These are phyloP conservation scores for Callipepla californica DNA, from an alignment of 2,113 vertebrate genomes.

Conservation along the genomic window DNA sequence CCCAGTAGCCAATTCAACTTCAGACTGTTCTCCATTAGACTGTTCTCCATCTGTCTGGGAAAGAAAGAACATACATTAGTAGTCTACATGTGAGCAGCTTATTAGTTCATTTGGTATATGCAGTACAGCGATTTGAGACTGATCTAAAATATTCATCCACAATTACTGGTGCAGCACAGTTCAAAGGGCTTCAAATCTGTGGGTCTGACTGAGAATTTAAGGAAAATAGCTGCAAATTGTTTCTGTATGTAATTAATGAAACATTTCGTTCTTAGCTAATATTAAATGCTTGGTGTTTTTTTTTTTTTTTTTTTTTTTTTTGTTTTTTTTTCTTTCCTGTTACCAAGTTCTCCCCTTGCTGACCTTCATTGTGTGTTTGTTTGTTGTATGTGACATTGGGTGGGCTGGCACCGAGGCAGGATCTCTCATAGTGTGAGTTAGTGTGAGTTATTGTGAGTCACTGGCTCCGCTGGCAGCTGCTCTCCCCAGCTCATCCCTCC, in stretches of 20 bases:
- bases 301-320: not conserved
- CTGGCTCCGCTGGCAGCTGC: conserved; percentile 47
- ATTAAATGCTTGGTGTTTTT: conserved; percentile 36
- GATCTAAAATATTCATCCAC: conserved; percentile 82
- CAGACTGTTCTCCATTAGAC: not conserved
- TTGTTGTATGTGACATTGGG: conserved; percentile 43
- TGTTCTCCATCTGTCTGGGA: conserved; percentile 65
- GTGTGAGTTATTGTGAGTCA: conserved; percentile 57
- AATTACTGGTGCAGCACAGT: conserved; percentile 82
- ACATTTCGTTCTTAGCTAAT: conserved; percentile 69
- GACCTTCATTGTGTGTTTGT: conserved; percentile 37
- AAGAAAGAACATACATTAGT: conserved; percentile 77
- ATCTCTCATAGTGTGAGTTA: not conserved
- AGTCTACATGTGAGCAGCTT: conserved; percentile 79
- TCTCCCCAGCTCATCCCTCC: conserved; percentile 42
- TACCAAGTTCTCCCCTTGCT: not conserved
- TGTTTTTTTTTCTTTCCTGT: not conserved
- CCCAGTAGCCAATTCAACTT: conserved; percentile 31
- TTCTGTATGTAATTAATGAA: conserved; percentile 73
- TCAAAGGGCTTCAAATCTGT: conserved; percentile 80
- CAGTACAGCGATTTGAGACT: conserved; percentile 75
- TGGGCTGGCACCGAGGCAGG: conserved; percentile 46
- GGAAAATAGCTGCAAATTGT: conserved; percentile 74
- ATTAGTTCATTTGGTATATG: conserved; percentile 80
- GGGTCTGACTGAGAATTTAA: conserved; percentile 76